Evolutionary conservation across 2,113 vertebrate species (phyloP).

Genomic region (Phaethornis superciliosus): DNA sequence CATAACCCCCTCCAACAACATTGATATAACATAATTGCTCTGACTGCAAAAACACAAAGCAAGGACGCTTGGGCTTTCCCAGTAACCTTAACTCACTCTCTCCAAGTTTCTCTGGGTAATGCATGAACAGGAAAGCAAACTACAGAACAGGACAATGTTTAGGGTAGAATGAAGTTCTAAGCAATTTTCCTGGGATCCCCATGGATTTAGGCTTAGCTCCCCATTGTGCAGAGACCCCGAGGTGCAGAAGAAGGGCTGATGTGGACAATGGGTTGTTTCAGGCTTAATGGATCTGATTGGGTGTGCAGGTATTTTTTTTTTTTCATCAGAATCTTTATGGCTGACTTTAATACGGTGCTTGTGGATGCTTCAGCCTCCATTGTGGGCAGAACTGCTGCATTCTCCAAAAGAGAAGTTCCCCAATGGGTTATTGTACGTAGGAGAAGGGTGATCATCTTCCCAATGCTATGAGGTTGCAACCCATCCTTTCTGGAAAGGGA

Average conservation of each 20-base stretch:
- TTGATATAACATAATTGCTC: constrained; percentile 54
- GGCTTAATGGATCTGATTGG: not conserved
- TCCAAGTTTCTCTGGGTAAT: not conserved
- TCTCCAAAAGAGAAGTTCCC: not conserved
- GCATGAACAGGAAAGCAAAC: not conserved
- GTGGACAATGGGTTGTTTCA: not conserved
- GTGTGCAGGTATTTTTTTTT: not conserved
- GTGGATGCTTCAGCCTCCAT: rapidly evolving
- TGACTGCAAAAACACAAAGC: constrained; percentile 49
- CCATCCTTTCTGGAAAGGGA: not conserved
- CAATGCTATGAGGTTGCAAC: not conserved
- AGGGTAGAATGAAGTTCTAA: not conserved
- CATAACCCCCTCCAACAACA: constrained; percentile 39
- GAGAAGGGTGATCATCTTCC: not conserved
- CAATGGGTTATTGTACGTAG: not conserved
- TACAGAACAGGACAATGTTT: not conserved
- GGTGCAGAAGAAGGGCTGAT: not conserved
- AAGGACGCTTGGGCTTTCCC: constrained; percentile 31
- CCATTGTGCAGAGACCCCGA: not conserved
- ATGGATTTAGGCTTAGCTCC: not conserved
- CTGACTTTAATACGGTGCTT: not conserved
- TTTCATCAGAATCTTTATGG: not conserved
- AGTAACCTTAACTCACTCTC: not conserved
- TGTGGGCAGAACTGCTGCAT: not conserved
- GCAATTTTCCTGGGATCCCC: not conserved